Evolutionary conservation across 2,888 invertebrate genomes (phyloP).

Genomic region (Dolichopus griseipennis): DNA sequence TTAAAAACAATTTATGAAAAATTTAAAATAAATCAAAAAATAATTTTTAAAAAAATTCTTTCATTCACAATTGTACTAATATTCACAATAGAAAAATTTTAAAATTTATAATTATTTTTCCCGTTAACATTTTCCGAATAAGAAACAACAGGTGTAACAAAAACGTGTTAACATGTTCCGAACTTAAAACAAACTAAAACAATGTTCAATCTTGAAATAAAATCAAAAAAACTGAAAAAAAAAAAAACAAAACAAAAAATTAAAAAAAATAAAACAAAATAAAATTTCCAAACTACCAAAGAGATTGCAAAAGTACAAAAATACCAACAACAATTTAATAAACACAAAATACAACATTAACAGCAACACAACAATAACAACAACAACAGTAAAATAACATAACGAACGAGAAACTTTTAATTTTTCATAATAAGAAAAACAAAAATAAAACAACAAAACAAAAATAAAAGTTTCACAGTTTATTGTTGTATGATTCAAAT

Average conservation of each 20-base stretch:
- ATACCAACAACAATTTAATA: not conserved
- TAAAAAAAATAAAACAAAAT: too few relatives aligned
- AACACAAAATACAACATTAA: not conserved
- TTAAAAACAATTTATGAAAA: too few relatives aligned
- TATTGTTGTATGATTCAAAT: too few relatives aligned
- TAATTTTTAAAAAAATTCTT: too few relatives aligned
- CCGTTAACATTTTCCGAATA: constrained; percentile 1
- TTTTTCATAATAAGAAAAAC: too few relatives aligned
- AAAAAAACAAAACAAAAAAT: not conserved
- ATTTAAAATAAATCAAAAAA: too few relatives aligned
- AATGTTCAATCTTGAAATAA: not conserved
- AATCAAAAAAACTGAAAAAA: not conserved
- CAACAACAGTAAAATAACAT: not conserved
- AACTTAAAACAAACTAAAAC: constrained; percentile 2
- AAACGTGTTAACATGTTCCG: not conserved
- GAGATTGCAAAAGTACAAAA: not conserved
- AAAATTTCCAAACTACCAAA: not conserved
- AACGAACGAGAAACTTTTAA: not conserved
- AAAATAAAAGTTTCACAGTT: too few relatives aligned
- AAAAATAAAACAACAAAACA: too few relatives aligned
- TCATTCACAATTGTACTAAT: not conserved
- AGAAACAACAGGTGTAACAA: not conserved
- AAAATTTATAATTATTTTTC: not conserved
- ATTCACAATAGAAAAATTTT: not conserved
- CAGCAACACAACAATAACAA: not conserved